Percentiles rank a stretch among this genome's conserved stretches.
Conservation (phyloP, 2,797 vertebrate genomes). For the Chloroceryle amazona region DNA sequence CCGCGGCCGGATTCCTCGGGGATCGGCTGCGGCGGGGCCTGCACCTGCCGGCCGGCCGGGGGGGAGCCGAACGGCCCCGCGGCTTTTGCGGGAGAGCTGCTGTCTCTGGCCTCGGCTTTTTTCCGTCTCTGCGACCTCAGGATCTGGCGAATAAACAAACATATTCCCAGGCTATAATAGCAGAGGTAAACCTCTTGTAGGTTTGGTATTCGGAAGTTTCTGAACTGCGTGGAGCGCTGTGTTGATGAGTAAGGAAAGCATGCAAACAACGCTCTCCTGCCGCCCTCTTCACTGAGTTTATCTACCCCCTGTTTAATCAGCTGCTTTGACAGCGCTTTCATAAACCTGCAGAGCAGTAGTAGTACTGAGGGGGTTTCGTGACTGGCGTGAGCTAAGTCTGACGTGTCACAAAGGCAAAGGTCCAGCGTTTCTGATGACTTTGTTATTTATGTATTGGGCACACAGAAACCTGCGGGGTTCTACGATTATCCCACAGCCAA, state of each 20-base stretch:
- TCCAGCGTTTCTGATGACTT: neutral
- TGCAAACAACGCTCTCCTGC: accelerated
- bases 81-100: neutral
- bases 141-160: neutral
- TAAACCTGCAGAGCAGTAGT: neutral
- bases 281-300: neutral
- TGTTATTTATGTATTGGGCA: neutral
- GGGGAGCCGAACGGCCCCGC: too few relatives aligned
- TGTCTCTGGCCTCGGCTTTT: neutral
- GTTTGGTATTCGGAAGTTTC: neutral
- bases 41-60: neutral
- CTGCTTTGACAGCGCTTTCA: neutral
- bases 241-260: neutral
- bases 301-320: neutral
- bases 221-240: accelerated
- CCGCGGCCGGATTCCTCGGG: neutral
- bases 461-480: neutral
- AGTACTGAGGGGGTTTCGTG: neutral
- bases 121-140: neutral
- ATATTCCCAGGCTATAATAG: neutral
- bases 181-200: too few relatives aligned
- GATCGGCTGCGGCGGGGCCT: neutral
- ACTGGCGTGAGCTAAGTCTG: neutral
- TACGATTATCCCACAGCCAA: neutral
- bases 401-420: slow-evolving; percentile 43